A percentile compares a stretch with the other conserved stretches of the same genome.
phyloP scores from a whole-genome alignment of 2,797 vertebrate species.

The Intellagama lesueurii region DNA sequence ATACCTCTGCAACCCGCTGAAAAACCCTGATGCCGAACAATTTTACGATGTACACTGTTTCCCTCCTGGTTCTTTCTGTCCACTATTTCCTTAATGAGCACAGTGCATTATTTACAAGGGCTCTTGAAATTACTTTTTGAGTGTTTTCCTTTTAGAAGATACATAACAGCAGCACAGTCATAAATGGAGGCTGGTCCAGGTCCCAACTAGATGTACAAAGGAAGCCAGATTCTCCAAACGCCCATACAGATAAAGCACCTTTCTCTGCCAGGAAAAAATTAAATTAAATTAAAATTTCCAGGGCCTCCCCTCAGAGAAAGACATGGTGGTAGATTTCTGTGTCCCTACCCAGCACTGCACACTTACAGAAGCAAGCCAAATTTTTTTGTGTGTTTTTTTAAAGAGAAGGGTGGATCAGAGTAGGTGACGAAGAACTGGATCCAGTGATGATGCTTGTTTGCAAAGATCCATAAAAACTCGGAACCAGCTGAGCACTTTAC shows the following conservation, averaged over 20 bases:
- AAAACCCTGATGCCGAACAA: conserved; percentile 41
- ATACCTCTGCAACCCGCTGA: conserved; percentile 42
- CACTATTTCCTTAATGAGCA: conserved; percentile 48
- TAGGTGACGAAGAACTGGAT: too few relatives aligned
- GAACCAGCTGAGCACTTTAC: too few relatives aligned
- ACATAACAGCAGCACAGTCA: conserved; percentile 23
- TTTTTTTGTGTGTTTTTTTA: too few relatives aligned
- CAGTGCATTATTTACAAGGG: conserved; percentile 41
- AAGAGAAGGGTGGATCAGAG: too few relatives aligned
- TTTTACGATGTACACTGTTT: conserved; percentile 51
- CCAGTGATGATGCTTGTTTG: too few relatives aligned
- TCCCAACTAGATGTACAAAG: conserved; percentile 12
- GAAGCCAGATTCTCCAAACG: not conserved
- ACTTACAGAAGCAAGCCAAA: not conserved
- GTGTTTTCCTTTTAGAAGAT: conserved; percentile 29
- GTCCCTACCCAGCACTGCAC: too few relatives aligned
- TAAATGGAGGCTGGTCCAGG: conserved; percentile 9
- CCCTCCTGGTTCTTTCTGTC: conserved; percentile 43
- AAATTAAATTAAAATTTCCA: not conserved
- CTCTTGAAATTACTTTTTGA: conserved; percentile 36
- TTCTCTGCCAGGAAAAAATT: not conserved
- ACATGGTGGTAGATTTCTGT: not conserved
- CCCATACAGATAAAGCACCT: not conserved
- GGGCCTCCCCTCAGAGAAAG: too few relatives aligned
- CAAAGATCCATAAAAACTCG: not conserved